A percentile compares a stretch with the other conserved stretches of the same genome.
These are phyloP conservation scores for Sarotherodon lohbergeri DNA, from an alignment of 2,113 vertebrate genomes.

Conservation along the genomic window DNA sequence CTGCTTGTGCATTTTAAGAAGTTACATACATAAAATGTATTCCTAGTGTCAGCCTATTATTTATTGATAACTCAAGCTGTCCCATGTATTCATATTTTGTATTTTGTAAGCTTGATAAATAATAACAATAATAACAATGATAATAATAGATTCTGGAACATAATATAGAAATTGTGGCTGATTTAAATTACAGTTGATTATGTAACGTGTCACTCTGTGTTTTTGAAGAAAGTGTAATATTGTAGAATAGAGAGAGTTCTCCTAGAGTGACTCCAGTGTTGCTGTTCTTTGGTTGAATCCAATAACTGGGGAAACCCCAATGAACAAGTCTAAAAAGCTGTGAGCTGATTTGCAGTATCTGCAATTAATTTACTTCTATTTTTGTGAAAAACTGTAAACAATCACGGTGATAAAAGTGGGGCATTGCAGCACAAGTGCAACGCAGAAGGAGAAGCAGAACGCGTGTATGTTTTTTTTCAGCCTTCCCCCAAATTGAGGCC, in stretches of 20 bases:
- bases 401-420: conserved; percentile 3
- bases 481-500: conserved; percentile 49
- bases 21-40: conserved; percentile 14
- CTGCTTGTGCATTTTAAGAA: conserved; percentile 30
- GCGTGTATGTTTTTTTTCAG: conserved; percentile 24
- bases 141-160: not conserved
- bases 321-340: not conserved
- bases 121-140: not conserved
- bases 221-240: not conserved
- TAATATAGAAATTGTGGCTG: not conserved
- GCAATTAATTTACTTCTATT: not conserved
- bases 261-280: not conserved
- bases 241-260: not conserved
- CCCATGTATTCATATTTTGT: not conserved
- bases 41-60: conserved; percentile 1
- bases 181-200: not conserved
- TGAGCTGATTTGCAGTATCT: not conserved
- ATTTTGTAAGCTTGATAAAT: not conserved
- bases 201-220: not conserved
- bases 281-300: not conserved
- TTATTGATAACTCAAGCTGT: conserved; percentile 35
- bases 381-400: not conserved
- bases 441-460: conserved; percentile 5
- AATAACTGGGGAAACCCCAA: not conserved
- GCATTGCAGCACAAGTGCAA: not conserved